These are phyloP conservation scores for Thalpophila matura DNA, from an alignment of 2,888 invertebrate genomes.

Conservation along the genomic window DNA sequence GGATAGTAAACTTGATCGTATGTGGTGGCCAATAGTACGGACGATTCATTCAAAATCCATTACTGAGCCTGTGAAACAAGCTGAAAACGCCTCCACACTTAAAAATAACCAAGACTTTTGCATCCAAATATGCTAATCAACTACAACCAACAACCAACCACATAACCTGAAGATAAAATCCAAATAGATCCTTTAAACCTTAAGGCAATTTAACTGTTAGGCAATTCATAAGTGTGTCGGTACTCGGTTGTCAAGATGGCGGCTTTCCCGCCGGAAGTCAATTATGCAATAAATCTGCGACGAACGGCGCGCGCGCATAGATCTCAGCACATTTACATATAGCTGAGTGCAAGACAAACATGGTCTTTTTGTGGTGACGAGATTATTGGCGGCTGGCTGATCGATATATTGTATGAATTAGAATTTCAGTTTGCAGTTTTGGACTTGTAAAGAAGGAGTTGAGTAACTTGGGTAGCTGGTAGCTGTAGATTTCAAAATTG, in stretches of 20 bases:
- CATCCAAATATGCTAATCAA: not conserved
- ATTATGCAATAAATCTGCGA: conserved; percentile 75
- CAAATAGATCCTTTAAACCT: conserved; percentile 20
- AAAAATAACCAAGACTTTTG: too few species aligned
- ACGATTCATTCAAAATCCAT: too few species aligned
- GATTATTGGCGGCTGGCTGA: conserved; percentile 47
- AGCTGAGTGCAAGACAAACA: conserved; percentile 43
- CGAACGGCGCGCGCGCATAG: conserved; percentile 64
- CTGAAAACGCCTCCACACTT: too few species aligned
- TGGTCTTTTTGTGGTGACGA: conserved; percentile 43
- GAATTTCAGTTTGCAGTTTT: conserved; percentile 1
- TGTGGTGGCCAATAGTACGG: too few species aligned
- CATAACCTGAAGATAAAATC: conserved; percentile 9
- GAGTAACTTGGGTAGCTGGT: too few species aligned
- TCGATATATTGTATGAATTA: conserved; percentile 42
- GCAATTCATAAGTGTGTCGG: conserved; percentile 56
- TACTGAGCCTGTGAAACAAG: too few species aligned
- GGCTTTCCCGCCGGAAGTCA: conserved; percentile 71
- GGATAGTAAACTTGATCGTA: too few species aligned
- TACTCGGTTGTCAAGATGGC: conserved; percentile 60
- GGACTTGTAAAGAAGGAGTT: not conserved
- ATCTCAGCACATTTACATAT: conserved; percentile 65
- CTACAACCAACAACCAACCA: not conserved
- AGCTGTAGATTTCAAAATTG: too few species aligned
- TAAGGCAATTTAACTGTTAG: conserved; percentile 46